Evolutionary conservation across 2,888 invertebrate genomes (phyloP), one percentile per base, ranked within the genome.

Genomic region (Brachylomia viminalis): DNA sequence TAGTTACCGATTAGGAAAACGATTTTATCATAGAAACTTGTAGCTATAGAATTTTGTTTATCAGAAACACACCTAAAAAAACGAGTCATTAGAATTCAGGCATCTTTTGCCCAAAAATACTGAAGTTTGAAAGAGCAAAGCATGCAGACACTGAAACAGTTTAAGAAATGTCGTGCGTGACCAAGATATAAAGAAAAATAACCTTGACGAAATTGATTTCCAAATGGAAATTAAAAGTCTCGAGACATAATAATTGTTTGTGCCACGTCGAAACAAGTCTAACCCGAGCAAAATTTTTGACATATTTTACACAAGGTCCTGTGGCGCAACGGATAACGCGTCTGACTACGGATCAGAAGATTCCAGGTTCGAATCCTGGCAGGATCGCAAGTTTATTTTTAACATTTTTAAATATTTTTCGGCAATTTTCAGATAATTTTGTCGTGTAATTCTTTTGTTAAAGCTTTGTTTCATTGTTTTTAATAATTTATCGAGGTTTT

Each of bases 261-360:
- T 62, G 33, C 6, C 13, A 74, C n/a, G 33, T 38, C 33, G n/a
- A 47, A 49, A 33, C 54, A 49, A 42, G 27, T 49, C 54, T 58
- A 47, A 65, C n/a, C 2, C 1, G 4, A 52, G 3, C 56, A 1
- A 20, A 45, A 64, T 52, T 79, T 87, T 87, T 45, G 6, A 0
- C 15, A 0, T 0, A 0, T 0, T 0, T 0, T 0, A 0, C 0
- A 74, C 33, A 68, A 59, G 92, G 92, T 92, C 97, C 96, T 97
- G 97, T 97, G 97, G 97, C 97, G 97, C 97, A 97, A 97, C 93
- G 97, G 96, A 97, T 97, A 97, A 97, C 97, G 97, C 97, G 97
- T 97, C 97, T 97, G 97, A 97, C 97, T 97, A 97, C 97, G 97
- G 97, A 97, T 97, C 97, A 97, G 97, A 97, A 97, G 97, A 97